Base-by-base conservation (phyloP, 2,888 invertebrate genomes). In the Eledona agricola region DNA sequence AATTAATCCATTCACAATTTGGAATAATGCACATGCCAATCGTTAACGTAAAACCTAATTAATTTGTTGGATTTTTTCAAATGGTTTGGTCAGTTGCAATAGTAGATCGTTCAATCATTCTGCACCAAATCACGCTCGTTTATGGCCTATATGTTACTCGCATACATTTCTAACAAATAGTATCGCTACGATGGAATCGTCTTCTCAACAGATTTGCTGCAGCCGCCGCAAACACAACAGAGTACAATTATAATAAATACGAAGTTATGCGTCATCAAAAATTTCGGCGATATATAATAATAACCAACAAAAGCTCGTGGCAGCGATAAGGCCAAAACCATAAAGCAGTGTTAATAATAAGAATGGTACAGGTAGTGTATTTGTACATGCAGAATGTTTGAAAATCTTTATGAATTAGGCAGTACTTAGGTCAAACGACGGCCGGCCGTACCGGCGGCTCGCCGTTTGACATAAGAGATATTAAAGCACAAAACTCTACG, bases 351-450 rank as follows among this genome's bases (percentile, higher is more conserved):
- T 71, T 72, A 69, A 71, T 69, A 65, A 69, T 65, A 69, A 69
- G 62, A 59, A 61, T 64, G 55, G 49, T 55, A 59, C 55, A 59
- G 56, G 61, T 65, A 61, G 62, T 64, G 63, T 63, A 55, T 46
- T 55, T 54, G 60, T 49, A 69, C 75, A 77, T 76, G 77, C 77
- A 77, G 77, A 77, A 77, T 77, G 75, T 75, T 77, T 77, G 77
- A 76, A 74, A 72, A 73, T 72, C 72, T 71, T 63, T 43, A 45
- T 55, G 54, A 58, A 60, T 55, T 53, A 57, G 52, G 57, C 58
- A 57, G 57, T 43, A 57, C 43, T 50, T 29, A 49, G 32, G 4
- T 46, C 31, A 47, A 49, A 7, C 34, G 28, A 25, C 42, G 34
- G 9, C 40, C 31, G 23, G 10, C 13, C 16, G 6, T 10, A 12